Evolutionary conservation across 2,797 vertebrate species (phyloP).

Genomic region (Pampus argenteus): DNA sequence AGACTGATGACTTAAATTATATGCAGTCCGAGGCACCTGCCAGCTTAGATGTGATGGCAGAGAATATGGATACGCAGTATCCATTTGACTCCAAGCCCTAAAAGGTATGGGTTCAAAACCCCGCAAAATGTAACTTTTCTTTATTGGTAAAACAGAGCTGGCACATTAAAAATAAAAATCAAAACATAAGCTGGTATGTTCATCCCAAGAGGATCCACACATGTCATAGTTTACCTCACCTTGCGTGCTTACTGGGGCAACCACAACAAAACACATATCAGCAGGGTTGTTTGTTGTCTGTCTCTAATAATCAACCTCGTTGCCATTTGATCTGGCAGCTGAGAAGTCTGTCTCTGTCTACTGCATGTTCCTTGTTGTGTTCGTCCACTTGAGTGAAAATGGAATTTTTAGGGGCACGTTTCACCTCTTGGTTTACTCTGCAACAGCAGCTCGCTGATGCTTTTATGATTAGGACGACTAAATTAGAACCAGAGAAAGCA

Average conservation of each 20-base stretch:
- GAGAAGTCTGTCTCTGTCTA: slow-evolving; percentile 60
- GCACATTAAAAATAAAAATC: too few species aligned
- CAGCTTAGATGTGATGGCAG: slow-evolving; percentile 73
- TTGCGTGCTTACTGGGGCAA: slow-evolving; percentile 38
- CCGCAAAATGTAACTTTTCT: slow-evolving; percentile 11
- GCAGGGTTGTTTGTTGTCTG: slow-evolving; percentile 64
- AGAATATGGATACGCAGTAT: slow-evolving; percentile 61
- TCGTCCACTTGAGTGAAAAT: slow-evolving; percentile 80
- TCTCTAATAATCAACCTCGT: slow-evolving; percentile 64
- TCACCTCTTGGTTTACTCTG: slow-evolving; percentile 75
- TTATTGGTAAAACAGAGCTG: slow-evolving; percentile 18
- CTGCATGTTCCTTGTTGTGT: slow-evolving; percentile 66
- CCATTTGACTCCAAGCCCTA: slow-evolving; percentile 27
- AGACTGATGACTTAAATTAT: slow-evolving; percentile 85
- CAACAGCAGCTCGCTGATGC: slow-evolving; percentile 71
- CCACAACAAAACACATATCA: slow-evolving; percentile 59
- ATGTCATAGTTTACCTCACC: slow-evolving; percentile 52
- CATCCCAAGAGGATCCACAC: slow-evolving; percentile 31
- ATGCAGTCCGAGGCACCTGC: slow-evolving; percentile 73
- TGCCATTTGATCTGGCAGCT: slow-evolving; percentile 73
- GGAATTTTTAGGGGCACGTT: slow-evolving; percentile 76
- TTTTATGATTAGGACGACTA: slow-evolving; percentile 81
- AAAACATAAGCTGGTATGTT: slow-evolving; percentile 28
- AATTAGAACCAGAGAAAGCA: slow-evolving; percentile 78
- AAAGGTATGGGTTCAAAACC: slow-evolving; percentile 29